Evolutionary conservation across 1,140 invertebrate genomes (phyloP).

Genomic region (Dysdera silvatica): DNA sequence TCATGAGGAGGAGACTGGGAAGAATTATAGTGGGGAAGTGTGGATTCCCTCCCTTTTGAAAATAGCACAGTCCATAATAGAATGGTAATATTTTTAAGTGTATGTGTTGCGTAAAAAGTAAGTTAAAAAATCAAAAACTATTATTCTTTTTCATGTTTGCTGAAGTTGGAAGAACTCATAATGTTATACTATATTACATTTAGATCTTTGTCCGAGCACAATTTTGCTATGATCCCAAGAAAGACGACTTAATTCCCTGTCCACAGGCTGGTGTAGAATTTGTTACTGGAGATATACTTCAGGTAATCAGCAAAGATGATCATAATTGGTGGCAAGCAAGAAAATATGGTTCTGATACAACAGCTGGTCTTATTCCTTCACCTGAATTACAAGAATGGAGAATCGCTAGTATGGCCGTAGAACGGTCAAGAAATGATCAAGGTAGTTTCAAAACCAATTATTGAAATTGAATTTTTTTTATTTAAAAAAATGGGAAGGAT

Average conservation of each 20-base stretch:
- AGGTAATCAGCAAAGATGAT: conserved; percentile 98
- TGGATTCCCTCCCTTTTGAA: not conserved
- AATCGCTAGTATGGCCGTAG: conserved; percentile 79
- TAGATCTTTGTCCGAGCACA: conserved; percentile 58
- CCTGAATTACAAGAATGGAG: conserved; percentile 99
- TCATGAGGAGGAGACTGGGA: too few species aligned
- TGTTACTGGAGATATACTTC: conserved; percentile 84
- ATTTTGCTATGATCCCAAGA: conserved; percentile 95
- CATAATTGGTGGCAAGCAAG: conserved; percentile 98
- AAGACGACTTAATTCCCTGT: conserved; percentile 97
- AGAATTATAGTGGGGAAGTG: not conserved
- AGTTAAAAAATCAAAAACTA: too few species aligned
- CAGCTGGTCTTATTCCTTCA: conserved; percentile 94
- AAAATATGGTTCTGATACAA: conserved; percentile 73
- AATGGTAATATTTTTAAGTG: not conserved
- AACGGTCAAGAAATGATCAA: conserved; percentile 27
- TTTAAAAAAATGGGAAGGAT: too few species aligned
- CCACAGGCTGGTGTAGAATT: conserved; percentile 95
- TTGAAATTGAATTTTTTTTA: too few species aligned
- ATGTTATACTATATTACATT: not conserved
- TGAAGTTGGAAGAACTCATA: not conserved
- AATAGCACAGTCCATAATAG: too few species aligned
- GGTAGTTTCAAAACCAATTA: not conserved
- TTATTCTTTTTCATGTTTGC: not conserved
- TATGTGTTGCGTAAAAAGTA: too few species aligned